These are phyloP conservation scores for Aphelenchoides avenae DNA, from an alignment of 1,140 invertebrate genomes.

Conservation along the genomic window DNA sequence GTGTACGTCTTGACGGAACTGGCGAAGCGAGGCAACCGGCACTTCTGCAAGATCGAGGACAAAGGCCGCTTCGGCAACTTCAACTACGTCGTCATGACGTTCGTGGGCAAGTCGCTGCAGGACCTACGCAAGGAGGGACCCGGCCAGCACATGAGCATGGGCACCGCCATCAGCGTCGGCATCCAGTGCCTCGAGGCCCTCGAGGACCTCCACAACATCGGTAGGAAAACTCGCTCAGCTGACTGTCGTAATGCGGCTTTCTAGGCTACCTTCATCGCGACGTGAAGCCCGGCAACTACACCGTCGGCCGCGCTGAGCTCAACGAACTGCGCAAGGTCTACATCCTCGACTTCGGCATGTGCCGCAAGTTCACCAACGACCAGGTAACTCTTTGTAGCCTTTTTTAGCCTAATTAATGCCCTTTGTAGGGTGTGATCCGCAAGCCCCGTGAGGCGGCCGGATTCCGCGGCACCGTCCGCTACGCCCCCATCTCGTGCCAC, in stretches of 20 bases:
- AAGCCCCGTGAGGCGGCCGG: constrained; percentile 46
- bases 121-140: constrained; percentile 40
- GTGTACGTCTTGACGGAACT: constrained; percentile 44
- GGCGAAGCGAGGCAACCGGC: constrained; percentile 38
- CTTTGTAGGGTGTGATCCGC: constrained; percentile 33
- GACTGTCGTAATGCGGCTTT: neutral
- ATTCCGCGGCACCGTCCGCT: too few species aligned
- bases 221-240: constrained; percentile 18
- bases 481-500: too few species aligned
- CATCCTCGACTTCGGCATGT: constrained; percentile 46
- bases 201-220: constrained; percentile 36
- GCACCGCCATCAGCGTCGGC: constrained; percentile 26
- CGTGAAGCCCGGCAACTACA: constrained; percentile 43
- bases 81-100: constrained; percentile 54
- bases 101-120: constrained; percentile 51
- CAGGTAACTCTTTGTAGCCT: constrained; percentile 18
- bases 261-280: constrained; percentile 43
- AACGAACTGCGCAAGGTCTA: constrained; percentile 38
- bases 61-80: constrained; percentile 48
- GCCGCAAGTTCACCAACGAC: constrained; percentile 24
- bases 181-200: constrained; percentile 43
- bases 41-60: constrained; percentile 52
- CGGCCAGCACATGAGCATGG: constrained; percentile 21
- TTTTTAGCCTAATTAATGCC: constrained; percentile 9
- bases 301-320: constrained; percentile 28